A percentile compares a stretch with the other conserved stretches of the same genome.
Conservation (phyloP, 2,797 vertebrate genomes). For the Manis crassicaudata region DNA sequence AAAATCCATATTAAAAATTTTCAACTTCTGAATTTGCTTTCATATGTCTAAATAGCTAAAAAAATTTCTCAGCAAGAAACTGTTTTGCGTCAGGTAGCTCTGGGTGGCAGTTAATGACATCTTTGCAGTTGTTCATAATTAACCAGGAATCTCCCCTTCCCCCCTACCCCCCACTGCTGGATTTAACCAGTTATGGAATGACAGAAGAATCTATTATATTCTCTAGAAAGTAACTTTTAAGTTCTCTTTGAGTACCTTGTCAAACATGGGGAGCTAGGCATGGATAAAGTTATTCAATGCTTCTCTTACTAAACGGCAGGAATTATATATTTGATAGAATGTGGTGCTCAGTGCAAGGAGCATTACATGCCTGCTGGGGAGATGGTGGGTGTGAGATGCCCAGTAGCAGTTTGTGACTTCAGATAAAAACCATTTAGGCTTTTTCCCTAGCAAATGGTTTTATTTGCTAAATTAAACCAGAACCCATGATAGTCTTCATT, state of each 20-base stretch:
- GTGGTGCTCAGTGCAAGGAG: background rate
- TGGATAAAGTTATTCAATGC: background rate
- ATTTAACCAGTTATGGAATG: background rate
- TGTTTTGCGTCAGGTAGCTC: background rate
- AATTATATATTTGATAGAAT: background rate
- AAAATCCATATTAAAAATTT: background rate
- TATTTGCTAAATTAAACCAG: slow-evolving; percentile 50
- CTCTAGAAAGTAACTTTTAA: background rate
- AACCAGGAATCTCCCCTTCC: background rate
- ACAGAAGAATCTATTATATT: background rate
- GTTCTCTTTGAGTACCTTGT: background rate
- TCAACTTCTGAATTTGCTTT: background rate
- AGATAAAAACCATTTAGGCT: slow-evolving; percentile 20
- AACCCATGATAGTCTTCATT: background rate
- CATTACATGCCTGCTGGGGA: background rate
- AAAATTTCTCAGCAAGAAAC: background rate
- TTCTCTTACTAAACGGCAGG: background rate
- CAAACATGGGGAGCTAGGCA: too few species aligned
- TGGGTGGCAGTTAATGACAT: background rate
- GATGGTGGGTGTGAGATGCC: background rate
- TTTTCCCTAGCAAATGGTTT: slow-evolving; percentile 45
- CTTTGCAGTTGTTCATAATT: background rate
- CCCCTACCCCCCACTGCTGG: too few species aligned
- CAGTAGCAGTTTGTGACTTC: background rate
- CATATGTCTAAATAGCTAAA: background rate